These are phyloP conservation scores for Brachionus koreanus DNA, from an alignment of 1,140 invertebrate species.

Conservation along the genomic window DNA sequence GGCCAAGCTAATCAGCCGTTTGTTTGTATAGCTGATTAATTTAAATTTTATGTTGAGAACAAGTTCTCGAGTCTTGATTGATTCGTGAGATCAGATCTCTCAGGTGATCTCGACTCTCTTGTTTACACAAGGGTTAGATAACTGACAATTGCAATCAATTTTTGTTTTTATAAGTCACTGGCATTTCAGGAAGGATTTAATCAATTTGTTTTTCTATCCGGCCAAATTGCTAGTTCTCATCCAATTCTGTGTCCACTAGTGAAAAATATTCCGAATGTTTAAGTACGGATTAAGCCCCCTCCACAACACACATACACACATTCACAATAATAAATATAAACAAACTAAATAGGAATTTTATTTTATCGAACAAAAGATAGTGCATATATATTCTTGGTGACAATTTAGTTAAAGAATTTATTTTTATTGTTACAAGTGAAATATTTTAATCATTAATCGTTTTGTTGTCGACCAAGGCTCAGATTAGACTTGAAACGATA, in stretches of 20 bases:
- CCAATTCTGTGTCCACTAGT: not conserved
- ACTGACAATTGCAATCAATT: not conserved
- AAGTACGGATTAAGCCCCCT: not conserved
- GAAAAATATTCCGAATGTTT: constrained; percentile 1
- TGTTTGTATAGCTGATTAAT: not conserved
- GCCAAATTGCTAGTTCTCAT: constrained; percentile 7
- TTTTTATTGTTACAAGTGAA: not conserved
- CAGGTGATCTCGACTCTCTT: not conserved
- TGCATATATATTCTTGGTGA: not conserved
- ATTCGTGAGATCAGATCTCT: not conserved
- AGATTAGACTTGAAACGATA: constrained; percentile 15
- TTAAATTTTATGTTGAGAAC: not conserved
- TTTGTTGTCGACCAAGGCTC: not conserved
- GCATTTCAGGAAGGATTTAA: constrained; percentile 26
- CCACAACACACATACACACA: not conserved
- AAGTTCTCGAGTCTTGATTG: not conserved
- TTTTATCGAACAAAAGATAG: constrained; percentile 1
- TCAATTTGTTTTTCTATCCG: constrained; percentile 13
- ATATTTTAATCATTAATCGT: not conserved
- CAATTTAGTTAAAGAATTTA: not conserved
- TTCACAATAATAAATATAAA: constrained; percentile 11
- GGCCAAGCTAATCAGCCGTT: not conserved
- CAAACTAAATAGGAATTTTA: constrained; percentile 15
- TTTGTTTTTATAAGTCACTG: constrained; percentile 8
- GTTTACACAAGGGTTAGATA: constrained; percentile 25